Evolutionary conservation across 2,113 vertebrate species (phyloP).

Genomic region (Lophotis ruficrista): DNA sequence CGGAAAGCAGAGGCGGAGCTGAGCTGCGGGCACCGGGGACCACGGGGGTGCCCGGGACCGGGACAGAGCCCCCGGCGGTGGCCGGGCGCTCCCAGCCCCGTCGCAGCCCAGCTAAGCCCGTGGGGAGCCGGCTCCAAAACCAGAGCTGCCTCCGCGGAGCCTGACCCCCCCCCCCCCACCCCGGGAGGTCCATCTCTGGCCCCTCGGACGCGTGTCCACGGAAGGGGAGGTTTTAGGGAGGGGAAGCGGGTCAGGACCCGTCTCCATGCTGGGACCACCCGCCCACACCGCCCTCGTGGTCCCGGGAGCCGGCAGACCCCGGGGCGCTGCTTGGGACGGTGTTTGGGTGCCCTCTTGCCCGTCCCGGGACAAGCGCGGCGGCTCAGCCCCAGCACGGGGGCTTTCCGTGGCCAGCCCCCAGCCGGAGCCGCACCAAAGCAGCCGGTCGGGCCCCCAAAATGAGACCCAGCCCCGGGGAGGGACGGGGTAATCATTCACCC

Average conservation of each 20-base stretch:
- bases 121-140: background rate
- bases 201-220: fast-evolving
- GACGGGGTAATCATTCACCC: slow-evolving; percentile 12
- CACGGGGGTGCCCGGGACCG: fast-evolving
- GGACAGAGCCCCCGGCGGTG: fast-evolving
- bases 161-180: background rate
- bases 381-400: background rate
- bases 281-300: fast-evolving
- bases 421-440: fast-evolving
- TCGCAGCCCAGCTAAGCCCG: background rate
- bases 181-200: background rate
- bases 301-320: fast-evolving
- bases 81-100: background rate
- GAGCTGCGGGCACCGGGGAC: background rate
- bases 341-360: background rate
- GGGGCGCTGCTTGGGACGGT: background rate
- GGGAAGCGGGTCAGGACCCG: background rate
- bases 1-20: background rate
- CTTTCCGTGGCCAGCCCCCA: fast-evolving
- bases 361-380: fast-evolving
- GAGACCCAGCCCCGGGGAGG: background rate
- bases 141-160: background rate
- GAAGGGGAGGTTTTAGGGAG: fast-evolving
- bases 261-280: background rate
- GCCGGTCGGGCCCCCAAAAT: fast-evolving